A percentile compares a stretch with the other conserved stretches of the same genome.
phyloP scores from a whole-genome alignment of 2,888 invertebrate genomes.

The Orthosia gracilis region DNA sequence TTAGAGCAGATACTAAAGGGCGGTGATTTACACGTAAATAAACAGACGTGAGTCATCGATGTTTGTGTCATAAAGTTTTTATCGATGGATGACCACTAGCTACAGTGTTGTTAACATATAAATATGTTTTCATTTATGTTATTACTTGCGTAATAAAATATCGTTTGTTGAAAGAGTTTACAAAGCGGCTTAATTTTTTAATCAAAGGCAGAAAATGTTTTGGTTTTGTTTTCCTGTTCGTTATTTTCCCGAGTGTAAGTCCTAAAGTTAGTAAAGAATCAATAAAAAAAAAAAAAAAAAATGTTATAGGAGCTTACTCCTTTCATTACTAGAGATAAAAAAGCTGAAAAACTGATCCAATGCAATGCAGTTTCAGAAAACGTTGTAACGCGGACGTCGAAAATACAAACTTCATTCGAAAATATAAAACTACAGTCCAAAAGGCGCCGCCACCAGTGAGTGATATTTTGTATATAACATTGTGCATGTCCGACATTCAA shows the following conservation, averaged over 20 bases:
- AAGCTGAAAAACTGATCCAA: too few relatives aligned
- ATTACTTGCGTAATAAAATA: neutral
- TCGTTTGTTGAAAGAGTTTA: neutral
- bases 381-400: neutral
- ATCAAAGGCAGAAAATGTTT: neutral
- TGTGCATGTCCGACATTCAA: slow-evolving; percentile 14
- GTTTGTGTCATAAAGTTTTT: slow-evolving; percentile 34
- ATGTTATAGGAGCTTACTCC: too few relatives aligned
- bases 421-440: neutral
- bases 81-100: slow-evolving; percentile 18
- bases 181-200: neutral
- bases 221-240: neutral
- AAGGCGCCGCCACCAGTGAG: neutral
- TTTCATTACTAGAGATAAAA: too few relatives aligned
- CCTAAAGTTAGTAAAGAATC: neutral
- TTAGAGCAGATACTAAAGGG: slow-evolving; percentile 62
- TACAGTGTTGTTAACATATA: slow-evolving; percentile 1
- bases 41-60: slow-evolving; percentile 51
- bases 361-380: neutral
- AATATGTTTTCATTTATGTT: neutral
- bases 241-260: neutral
- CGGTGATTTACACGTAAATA: slow-evolving; percentile 60
- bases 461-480: slow-evolving; percentile 36
- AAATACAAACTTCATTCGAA: neutral
- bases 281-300: too few relatives aligned